phyloP scores from a whole-genome alignment of 2,797 vertebrate genomes.

The Atherinosoma microstoma region DNA sequence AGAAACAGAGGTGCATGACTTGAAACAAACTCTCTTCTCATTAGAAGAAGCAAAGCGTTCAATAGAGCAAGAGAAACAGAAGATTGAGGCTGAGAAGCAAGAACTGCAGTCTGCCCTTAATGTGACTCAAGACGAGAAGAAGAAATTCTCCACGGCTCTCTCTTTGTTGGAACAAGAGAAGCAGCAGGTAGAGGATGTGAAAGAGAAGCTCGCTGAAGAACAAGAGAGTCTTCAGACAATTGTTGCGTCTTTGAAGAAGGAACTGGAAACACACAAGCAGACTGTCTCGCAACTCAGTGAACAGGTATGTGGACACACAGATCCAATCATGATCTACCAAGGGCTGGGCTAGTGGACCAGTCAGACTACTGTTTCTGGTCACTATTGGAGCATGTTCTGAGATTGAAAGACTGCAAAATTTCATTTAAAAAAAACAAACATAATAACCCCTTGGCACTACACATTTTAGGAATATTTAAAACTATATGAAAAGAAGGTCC shows the following conservation, averaged over 20 bases:
- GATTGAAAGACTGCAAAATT: neutral
- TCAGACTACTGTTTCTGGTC: neutral
- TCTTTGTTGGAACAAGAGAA: conserved; percentile 59
- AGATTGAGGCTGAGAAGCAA: conserved; percentile 45
- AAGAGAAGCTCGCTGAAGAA: conserved; percentile 46
- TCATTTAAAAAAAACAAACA: neutral
- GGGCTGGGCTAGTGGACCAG: no score
- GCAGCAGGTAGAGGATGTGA: conserved; percentile 44
- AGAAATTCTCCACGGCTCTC: conserved; percentile 37
- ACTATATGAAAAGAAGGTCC: neutral
- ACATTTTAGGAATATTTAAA: neutral
- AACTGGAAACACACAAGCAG: conserved; percentile 73
- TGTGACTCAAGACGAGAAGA: conserved; percentile 53
- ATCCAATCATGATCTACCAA: neutral
- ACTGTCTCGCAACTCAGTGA: conserved; percentile 76
- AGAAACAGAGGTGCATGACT: conserved; percentile 49
- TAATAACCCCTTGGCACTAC: no score
- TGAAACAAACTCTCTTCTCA: conserved; percentile 45
- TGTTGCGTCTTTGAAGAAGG: conserved; percentile 71
- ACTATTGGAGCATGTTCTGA: neutral
- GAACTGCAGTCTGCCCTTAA: conserved; percentile 50
- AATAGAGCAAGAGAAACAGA: conserved; percentile 47
- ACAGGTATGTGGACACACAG: conserved; percentile 77
- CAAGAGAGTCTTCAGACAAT: conserved; percentile 47
- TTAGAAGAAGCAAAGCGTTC: conserved; percentile 50